Percentiles rank a stretch among this genome's conserved stretches.
phyloP scores from a whole-genome alignment of 1,140 invertebrate genomes.

The Lordiphosa stackelbergi region DNA sequence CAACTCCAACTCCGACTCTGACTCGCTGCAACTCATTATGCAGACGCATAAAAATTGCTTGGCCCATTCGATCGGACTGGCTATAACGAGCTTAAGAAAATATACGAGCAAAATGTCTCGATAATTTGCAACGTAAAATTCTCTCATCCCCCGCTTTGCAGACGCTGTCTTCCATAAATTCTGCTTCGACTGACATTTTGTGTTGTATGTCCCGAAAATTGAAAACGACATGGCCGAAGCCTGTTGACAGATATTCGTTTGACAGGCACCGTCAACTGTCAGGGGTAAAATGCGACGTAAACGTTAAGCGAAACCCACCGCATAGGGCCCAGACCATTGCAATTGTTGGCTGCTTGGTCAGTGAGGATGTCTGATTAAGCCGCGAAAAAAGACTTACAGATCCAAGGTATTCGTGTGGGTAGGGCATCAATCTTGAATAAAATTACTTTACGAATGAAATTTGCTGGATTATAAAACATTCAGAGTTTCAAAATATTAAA shows the following conservation, averaged over 20 bases:
- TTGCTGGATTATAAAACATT: too few relatives aligned
- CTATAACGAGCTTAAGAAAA: conserved; percentile 62
- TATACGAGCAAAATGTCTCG: conserved; percentile 57
- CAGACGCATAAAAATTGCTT: conserved; percentile 64
- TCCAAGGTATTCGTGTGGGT: too few relatives aligned
- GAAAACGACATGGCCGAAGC: conserved; percentile 59
- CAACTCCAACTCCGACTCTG: conserved; percentile 26
- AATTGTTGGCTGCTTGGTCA: conserved; percentile 15
- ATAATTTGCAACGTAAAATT: conserved; percentile 48
- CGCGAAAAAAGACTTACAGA: too few relatives aligned
- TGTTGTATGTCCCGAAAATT: conserved; percentile 54
- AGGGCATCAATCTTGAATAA: too few relatives aligned
- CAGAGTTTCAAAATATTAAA: too few relatives aligned
- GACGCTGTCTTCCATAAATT: conserved; percentile 30
- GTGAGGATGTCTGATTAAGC: too few relatives aligned
- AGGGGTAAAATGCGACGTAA: conserved; percentile 24
- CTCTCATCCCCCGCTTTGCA: conserved; percentile 3
- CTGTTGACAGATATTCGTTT: conserved; percentile 68
- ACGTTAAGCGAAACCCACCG: conserved; percentile 22
- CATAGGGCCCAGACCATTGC: conserved; percentile 15
- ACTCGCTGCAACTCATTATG: conserved; percentile 64
- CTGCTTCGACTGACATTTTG: conserved; percentile 32
- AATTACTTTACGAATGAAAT: too few relatives aligned
- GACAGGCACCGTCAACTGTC: conserved; percentile 66
- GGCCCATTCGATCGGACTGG: conserved; percentile 20